Base-by-base conservation (phyloP, 2,888 invertebrate species). In the Eupithecia subfuscata region DNA sequence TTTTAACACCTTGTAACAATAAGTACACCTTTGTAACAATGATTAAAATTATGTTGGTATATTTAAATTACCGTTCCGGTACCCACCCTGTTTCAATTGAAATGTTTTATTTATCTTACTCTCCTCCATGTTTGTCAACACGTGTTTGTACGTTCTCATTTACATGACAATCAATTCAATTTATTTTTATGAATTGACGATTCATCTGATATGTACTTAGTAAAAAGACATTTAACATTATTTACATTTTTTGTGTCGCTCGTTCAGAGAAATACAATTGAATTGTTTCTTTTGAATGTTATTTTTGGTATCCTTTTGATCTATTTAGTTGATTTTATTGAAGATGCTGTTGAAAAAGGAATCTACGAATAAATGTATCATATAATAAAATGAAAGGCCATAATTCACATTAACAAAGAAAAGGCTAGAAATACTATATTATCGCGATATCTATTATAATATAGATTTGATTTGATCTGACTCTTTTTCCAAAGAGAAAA, bases 101-200 rank as follows among this genome's bases (percentile, higher is more conserved):
- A 60, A 25, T 25, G 60, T 70, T 14, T 25, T 70, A 69, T 65
- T 74, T 69, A 63, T 64, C 3, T 22, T 22, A 45, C 52, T 52
- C 34, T 11, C 37, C 34, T 34, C 63, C 68, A 22, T 71, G 30
- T 71, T 68, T 71, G 63, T 18, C 11, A 18, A 67, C 69, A 68
- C 63, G 56, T 22, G 25, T 68, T 52, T 30, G 22, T 71, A 40
- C 6, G 60, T 60, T 60, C 60, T 0, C 60, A 74, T 25, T 30
- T 70, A 52, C 60, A 25, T 52, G 56, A 69, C 63, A 30, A 48
- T 40, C 69, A 72, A 75, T 30, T 75, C 73, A 73, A 76, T 76
- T 76, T 76, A 70, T 73, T 70, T 70, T 67, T 40, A 73, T 30
- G 48, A 73, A 73, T 73, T 73, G 75, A 70, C 69, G 73, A 75